Evolutionary conservation across 2,888 invertebrate species (phyloP).

Genomic region (Drosophila villosipedis): DNA sequence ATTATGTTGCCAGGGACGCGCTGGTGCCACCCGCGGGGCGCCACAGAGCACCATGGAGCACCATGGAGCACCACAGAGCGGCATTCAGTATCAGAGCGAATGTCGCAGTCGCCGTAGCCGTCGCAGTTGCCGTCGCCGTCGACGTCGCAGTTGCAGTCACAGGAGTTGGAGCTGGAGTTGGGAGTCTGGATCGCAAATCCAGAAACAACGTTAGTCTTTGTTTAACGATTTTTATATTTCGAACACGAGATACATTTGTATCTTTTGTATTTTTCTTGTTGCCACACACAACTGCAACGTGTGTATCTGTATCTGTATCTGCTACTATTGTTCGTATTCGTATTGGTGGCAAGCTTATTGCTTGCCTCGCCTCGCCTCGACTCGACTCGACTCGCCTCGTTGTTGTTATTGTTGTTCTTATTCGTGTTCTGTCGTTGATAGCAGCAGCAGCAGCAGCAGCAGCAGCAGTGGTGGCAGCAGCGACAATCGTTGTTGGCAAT

Average conservation of each 20-base stretch:
- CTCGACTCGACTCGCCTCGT: conserved; percentile 19
- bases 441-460: conserved; percentile 36
- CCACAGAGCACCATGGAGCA: conserved; percentile 5
- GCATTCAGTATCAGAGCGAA: conserved; percentile 9
- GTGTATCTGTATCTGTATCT: conserved; percentile 49
- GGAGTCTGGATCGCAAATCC: conserved; percentile 73
- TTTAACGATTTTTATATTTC: conserved; percentile 82
- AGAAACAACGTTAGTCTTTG: conserved; percentile 80
- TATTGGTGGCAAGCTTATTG: conserved; percentile 69
- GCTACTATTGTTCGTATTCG: conserved; percentile 45
- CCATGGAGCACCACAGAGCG: conserved; percentile 16
- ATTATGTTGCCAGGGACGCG: conserved; percentile 60
- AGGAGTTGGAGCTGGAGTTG: conserved; percentile 36
- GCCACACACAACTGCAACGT: conserved; percentile 65
- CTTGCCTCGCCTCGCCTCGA: conserved; percentile 46
- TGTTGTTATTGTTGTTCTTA: conserved; percentile 61
- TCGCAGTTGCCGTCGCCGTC: not conserved
- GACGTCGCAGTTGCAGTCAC: conserved; percentile 1
- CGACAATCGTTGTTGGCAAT: conserved; percentile 39
- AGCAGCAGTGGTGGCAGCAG: conserved; percentile 26
- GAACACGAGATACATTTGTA: conserved; percentile 83
- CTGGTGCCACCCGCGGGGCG: conserved; percentile 54
- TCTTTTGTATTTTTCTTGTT: conserved; percentile 83
- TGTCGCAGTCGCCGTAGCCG: conserved; percentile 11
- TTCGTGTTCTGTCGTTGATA: conserved; percentile 63